These are phyloP conservation scores for Hapalemur alaotrensis DNA, from an alignment of 2,797 vertebrate genomes.

Conservation along the genomic window DNA sequence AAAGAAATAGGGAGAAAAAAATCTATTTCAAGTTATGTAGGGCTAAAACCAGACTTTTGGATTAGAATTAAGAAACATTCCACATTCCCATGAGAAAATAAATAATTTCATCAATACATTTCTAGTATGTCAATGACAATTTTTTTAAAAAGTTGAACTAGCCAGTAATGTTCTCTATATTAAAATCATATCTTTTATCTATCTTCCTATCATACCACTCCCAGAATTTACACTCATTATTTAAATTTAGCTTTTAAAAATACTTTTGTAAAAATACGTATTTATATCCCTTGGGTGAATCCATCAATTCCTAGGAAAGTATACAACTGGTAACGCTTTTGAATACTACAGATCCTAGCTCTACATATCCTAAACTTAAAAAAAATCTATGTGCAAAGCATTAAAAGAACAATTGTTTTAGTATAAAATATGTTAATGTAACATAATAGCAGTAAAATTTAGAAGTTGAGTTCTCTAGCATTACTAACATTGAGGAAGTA, in stretches of 20 bases:
- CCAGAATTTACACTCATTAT: neutral
- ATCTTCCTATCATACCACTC: neutral
- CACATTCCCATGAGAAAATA: neutral
- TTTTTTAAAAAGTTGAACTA: neutral
- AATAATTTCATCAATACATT: neutral
- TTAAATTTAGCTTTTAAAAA: neutral
- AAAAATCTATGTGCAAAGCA: neutral
- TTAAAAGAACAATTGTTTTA: neutral
- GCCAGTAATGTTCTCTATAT: neutral
- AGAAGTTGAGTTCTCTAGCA: neutral
- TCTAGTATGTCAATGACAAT: neutral
- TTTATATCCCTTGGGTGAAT: neutral
- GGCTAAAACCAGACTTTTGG: neutral
- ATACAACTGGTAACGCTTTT: neutral
- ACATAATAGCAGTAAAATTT: neutral
- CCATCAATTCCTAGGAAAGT: neutral
- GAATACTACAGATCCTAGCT: neutral
- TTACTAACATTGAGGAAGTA: neutral
- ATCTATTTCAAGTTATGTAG: neutral
- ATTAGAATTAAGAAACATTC: neutral
- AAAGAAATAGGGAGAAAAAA: neutral
- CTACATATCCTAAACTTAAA: neutral
- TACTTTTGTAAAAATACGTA: neutral
- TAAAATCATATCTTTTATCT: neutral
- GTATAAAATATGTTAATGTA: neutral